Percentiles rank a stretch among this genome's conserved stretches.
These are phyloP conservation scores for Callaeas wilsoni DNA, from an alignment of 2,113 vertebrate species.

Conservation along the genomic window DNA sequence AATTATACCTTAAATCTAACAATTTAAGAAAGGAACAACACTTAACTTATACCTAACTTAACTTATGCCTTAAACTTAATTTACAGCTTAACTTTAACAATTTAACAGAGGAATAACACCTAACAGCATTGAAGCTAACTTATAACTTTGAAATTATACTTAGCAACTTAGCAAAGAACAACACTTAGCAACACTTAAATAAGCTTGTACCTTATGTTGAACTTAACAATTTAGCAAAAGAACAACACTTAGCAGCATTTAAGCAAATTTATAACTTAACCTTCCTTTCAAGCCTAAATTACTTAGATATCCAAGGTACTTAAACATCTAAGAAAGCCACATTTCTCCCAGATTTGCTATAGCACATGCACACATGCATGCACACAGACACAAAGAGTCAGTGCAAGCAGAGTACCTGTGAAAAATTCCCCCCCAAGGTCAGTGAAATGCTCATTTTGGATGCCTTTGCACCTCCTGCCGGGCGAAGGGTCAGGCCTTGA, in stretches of 20 bases:
- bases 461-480: background rate
- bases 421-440: background rate
- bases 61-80: background rate
- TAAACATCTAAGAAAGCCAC: background rate
- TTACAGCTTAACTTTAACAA: background rate
- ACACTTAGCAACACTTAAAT: background rate
- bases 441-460: background rate
- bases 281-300: background rate
- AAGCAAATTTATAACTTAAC: background rate
- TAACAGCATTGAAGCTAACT: background rate
- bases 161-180: background rate
- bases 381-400: background rate
- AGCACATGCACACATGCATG: background rate
- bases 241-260: background rate
- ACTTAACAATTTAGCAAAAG: background rate
- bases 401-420: background rate
- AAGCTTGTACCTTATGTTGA: background rate
- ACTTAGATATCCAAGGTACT: background rate
- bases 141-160: background rate
- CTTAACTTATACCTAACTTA: background rate
- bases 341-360: background rate
- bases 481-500: background rate
- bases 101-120: background rate
- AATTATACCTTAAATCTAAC: background rate
- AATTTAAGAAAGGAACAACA: background rate